phyloP scores from a whole-genome alignment of 2,888 invertebrate genomes.

The Nomada ferruginata region DNA sequence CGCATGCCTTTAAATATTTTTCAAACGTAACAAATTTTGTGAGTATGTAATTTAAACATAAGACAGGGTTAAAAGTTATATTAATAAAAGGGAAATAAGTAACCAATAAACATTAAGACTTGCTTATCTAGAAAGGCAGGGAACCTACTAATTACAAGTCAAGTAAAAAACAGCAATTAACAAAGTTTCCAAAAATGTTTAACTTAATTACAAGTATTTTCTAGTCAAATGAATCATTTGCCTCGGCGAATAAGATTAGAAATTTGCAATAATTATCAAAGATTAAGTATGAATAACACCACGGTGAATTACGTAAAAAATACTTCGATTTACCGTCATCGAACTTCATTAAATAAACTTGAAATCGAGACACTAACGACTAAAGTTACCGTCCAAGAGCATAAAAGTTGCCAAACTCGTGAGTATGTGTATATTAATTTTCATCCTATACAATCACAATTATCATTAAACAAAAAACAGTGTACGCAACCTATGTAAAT shows the following conservation, averaged over 20 bases:
- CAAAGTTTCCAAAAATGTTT: too few species aligned
- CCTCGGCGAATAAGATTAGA: not conserved
- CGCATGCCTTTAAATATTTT: too few species aligned
- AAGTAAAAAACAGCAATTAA: too few species aligned
- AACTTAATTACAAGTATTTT: too few species aligned
- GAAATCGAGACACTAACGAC: conserved; percentile 16
- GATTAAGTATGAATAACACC: not conserved
- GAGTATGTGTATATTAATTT: not conserved
- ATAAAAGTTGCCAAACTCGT: conserved; percentile 10
- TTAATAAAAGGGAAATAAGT: too few species aligned
- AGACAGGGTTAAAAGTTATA: too few species aligned
- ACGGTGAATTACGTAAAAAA: not conserved
- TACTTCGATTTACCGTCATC: conserved; percentile 6
- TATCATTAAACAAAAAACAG: not conserved
- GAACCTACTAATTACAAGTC: too few species aligned
- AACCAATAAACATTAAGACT: too few species aligned
- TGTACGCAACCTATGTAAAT: not conserved
- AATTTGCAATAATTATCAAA: not conserved
- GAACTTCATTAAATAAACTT: conserved; percentile 26
- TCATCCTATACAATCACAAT: not conserved
- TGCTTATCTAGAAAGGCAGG: too few species aligned
- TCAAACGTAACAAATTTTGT: too few species aligned
- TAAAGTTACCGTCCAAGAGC: conserved; percentile 13
- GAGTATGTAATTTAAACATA: too few species aligned
- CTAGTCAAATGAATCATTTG: not conserved